Conservation (phyloP, 2,113 vertebrate genomes). For the Hyla sarda region DNA sequence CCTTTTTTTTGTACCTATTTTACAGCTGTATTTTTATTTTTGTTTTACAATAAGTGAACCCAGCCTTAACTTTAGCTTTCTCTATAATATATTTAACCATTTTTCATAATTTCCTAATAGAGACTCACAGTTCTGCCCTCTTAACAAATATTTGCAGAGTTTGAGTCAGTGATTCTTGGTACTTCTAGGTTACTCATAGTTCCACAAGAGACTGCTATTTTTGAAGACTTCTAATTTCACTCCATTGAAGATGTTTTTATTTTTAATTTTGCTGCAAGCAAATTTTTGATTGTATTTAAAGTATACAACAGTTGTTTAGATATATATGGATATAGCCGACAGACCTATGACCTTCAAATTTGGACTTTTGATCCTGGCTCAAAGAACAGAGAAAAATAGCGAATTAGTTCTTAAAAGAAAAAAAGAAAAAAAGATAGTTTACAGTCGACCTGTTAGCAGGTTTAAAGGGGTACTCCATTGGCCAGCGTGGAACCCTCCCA, state of each 20-base stretch:
- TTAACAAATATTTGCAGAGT: constrained; percentile 71
- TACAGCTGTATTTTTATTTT: too few species aligned
- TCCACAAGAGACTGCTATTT: background rate
- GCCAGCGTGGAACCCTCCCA: too few species aligned
- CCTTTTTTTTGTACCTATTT: background rate
- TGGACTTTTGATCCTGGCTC: too few species aligned
- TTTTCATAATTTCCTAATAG: constrained; percentile 17
- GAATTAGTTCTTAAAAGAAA: too few species aligned
- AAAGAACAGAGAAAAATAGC: too few species aligned
- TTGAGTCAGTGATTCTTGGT: constrained; percentile 60
- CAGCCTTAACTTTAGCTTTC: background rate
- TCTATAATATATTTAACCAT: background rate
- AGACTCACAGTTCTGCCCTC: constrained; percentile 59
- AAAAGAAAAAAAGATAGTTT: too few species aligned
- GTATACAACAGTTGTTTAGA: background rate
- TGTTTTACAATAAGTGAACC: background rate
- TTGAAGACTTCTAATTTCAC: background rate
- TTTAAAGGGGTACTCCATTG: too few species aligned
- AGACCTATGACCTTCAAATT: too few species aligned
- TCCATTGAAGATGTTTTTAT: background rate
- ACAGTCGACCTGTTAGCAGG: too few species aligned
- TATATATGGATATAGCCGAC: too few species aligned
- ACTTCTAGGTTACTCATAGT: constrained; percentile 11
- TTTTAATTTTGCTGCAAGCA: background rate
- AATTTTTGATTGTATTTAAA: background rate